Base-by-base conservation (phyloP, 2,113 vertebrate species). In the Lates calcarifer region DNA sequence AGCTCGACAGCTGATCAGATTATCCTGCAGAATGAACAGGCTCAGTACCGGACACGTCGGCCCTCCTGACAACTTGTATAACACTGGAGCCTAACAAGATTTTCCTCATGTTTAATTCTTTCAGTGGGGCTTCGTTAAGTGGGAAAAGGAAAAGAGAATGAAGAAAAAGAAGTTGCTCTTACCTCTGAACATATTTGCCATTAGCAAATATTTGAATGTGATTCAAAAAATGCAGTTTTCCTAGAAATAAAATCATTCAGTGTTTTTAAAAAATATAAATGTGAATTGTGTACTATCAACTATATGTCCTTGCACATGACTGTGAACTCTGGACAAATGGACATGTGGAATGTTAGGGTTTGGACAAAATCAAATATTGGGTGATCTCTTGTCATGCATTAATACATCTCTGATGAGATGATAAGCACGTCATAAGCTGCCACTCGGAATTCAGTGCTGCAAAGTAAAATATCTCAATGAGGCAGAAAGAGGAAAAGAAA, bases 1-100 rank as follows among this genome's bases (percentile, higher is more conserved):
- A 74, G 49, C 41, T 77, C 0, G 17, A 39, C 63, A 80, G 69
- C 22, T 74, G n/a, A 77, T 63, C 45, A 69, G 61, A 82, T 82
- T 39, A 69, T 55, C 57, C 24, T 64, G 47, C 49, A 14, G 33
- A 1, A 26, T 63, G 49, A 75, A 61, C 18, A 53, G 29, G 26
- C 39, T 58, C 20, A 26, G 15, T 24, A 31, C 37, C 26, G 64
- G 41, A 49, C 39, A 64, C 51, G 2, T n/a, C 0, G 10, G 31
- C 45, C 22, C 35, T 31, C 8, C 20, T 58, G 61, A 58, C 41
- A 72, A 37, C 60, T 49, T 37, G 45, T 55, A 13, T 47, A 47
- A n/a, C 14, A 7, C 66, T 69, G 66, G 13, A 55, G 31, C 31
- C 17, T 49, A 45, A 77, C n/a, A 22, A 62, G 43, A 33, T 33